Conservation (phyloP, 2,113 vertebrate species). For the Carettochelys insculpta region DNA sequence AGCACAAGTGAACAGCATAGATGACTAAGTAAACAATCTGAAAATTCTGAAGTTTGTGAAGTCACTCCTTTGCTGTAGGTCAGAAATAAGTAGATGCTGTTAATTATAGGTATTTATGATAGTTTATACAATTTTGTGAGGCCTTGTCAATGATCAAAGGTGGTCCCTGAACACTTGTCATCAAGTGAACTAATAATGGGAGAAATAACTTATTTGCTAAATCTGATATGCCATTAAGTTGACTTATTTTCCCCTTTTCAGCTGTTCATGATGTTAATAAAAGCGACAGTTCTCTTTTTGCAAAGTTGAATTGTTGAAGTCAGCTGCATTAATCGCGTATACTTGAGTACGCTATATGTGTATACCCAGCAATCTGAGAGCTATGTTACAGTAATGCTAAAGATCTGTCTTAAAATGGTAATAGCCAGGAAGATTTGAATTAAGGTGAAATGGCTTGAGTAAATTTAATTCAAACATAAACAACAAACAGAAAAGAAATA, state of each 20-base stretch:
- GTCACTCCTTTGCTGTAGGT: slow-evolving; percentile 69
- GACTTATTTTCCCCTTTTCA: slow-evolving; percentile 70
- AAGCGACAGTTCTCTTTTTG: slow-evolving; percentile 67
- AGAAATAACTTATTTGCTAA: slow-evolving; percentile 77
- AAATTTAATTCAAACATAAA: neutral
- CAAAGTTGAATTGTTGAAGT: slow-evolving; percentile 66
- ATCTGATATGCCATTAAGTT: slow-evolving; percentile 74
- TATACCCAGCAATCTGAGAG: slow-evolving; percentile 14
- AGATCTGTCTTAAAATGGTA: neutral
- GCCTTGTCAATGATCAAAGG: slow-evolving; percentile 79
- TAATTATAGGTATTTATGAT: slow-evolving; percentile 74
- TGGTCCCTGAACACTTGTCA: slow-evolving; percentile 72
- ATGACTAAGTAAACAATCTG: slow-evolving; percentile 45
- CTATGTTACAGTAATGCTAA: slow-evolving; percentile 7
- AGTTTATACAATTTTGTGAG: slow-evolving; percentile 74
- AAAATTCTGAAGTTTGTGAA: slow-evolving; percentile 68
- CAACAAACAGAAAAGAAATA: neutral
- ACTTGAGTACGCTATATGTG: slow-evolving; percentile 1
- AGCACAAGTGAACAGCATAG: slow-evolving; percentile 21
- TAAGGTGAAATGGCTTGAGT: neutral
- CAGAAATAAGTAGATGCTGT: slow-evolving; percentile 64
- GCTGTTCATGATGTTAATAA: slow-evolving; percentile 67
- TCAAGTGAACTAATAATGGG: slow-evolving; percentile 70
- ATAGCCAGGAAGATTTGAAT: neutral
- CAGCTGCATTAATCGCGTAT: slow-evolving; percentile 57